Base-by-base conservation (phyloP, 2,888 invertebrate genomes). In the Lymantria monacha region DNA sequence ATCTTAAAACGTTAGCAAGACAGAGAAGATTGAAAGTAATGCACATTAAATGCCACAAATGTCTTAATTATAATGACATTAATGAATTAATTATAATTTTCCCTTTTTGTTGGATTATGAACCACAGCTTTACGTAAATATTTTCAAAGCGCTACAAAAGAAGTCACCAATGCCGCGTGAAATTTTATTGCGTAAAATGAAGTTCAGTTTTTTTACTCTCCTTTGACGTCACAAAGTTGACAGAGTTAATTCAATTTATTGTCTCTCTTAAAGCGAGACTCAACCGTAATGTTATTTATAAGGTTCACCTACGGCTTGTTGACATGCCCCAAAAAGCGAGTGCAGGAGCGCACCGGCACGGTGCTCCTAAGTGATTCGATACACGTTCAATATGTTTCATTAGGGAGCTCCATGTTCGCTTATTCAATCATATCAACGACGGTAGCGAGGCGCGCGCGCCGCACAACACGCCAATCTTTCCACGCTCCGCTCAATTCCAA, bases 381-480 rank as follows among this genome's bases (percentile, higher is more conserved):
- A 90, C 87, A 87, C 82, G 85, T 87, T 88, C 90, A 89, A 90
- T 90, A 90, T 88, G 89, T 90, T 90, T 91, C 89, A 90, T 91
- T 90, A 91, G 80, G 81, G 74, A 83, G 81, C 75, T 67, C 83
- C 81, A 81, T 75, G 82, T 76, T 80, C 81, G 85, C 80, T 91
- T 87, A 91, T 91, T 91, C 85, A 89, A 91, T 91, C 86, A 91
- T 81, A 85, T 81, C 79, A 79, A 72, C 79, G 75, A 79, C 74
- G 76, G 58, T 59, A 62, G 61, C 51, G 70, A 69, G 66, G 71
- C 74, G 78, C 79, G 75, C 72, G 76, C 78, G 79, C 74, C 74
- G 69, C 66, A 65, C 73, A 74, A 63, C 76, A 64, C 70, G 70
- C 66, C 61, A 63, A 62, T 72, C 77, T 76, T 74, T 73, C 74